Percentiles rank a stretch among this genome's conserved stretches.
Evolutionary conservation across 2,113 vertebrate genomes (phyloP).

Genomic region (Urocolius indicus): DNA sequence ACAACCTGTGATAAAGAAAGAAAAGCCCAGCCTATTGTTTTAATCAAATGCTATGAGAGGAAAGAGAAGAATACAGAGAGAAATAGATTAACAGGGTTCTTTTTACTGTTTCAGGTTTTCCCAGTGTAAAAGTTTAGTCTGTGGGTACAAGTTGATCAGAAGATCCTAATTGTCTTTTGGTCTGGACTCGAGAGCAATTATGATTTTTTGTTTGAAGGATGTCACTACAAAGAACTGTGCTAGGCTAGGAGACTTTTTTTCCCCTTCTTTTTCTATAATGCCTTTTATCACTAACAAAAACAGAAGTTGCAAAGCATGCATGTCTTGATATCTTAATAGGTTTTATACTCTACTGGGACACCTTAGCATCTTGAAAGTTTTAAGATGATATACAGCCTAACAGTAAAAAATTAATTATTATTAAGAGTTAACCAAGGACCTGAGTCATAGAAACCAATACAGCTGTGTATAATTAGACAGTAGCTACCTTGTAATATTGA

Average conservation of each 20-base stretch:
- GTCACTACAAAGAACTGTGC: not conserved
- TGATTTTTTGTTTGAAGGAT: not conserved
- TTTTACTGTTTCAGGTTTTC: not conserved
- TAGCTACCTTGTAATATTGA: slow-evolving; percentile 75
- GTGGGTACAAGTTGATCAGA: not conserved
- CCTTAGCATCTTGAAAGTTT: slow-evolving; percentile 73
- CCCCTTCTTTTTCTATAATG: not conserved
- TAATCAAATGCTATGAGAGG: not conserved
- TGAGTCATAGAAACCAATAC: slow-evolving; percentile 49
- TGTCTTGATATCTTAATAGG: slow-evolving; percentile 77
- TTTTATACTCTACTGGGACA: slow-evolving; percentile 71
- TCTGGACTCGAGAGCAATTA: not conserved
- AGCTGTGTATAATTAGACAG: slow-evolving; percentile 80
- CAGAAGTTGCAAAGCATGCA: slow-evolving; percentile 72
- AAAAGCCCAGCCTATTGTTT: not conserved
- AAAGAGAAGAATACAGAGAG: not conserved
- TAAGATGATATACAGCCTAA: slow-evolving; percentile 74
- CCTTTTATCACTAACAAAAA: slow-evolving; percentile 70
- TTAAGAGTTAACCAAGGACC: slow-evolving; percentile 75
- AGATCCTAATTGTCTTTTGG: not conserved
- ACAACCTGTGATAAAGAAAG: not conserved
- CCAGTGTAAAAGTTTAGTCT: not conserved
- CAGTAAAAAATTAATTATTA: slow-evolving; percentile 76
- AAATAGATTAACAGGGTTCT: not conserved
- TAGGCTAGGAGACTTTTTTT: not conserved